Conservation (phyloP, 2,113 vertebrate species). For the Oryzias javanicus region DNA sequence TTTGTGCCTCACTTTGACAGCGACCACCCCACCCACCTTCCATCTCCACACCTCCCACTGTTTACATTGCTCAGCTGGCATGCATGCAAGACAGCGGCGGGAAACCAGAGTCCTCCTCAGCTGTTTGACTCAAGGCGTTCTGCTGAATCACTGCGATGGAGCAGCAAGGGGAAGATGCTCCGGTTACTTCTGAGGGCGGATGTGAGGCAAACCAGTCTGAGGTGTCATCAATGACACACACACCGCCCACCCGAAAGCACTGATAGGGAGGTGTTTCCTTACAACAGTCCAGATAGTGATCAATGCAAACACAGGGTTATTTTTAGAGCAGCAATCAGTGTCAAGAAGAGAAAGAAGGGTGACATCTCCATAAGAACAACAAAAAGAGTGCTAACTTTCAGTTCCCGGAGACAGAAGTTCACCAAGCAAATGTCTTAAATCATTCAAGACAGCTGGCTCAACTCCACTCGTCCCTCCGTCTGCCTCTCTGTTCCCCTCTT, state of each 20-base stretch:
- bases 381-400: conserved; percentile 38
- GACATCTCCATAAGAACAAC: conserved; percentile 41
- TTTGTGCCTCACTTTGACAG: conserved; percentile 35
- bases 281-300: conserved; percentile 15
- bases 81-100: conserved; percentile 61
- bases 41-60: not conserved
- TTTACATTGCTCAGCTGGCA: conserved; percentile 61
- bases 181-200: conserved; percentile 52
- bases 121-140: conserved; percentile 55
- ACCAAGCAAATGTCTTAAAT: conserved; percentile 48
- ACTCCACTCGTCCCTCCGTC: conserved; percentile 9
- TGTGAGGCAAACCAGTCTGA: conserved; percentile 41
- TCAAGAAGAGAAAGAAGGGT: conserved; percentile 18
- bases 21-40: conserved; percentile 16
- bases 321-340: conserved; percentile 28
- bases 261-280: not conserved
- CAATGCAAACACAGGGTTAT: conserved; percentile 4
- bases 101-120: conserved; percentile 64
- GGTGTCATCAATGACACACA: conserved; percentile 51
- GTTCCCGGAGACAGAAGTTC: conserved; percentile 45
- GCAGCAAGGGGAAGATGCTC: conserved; percentile 59
- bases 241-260: conserved; percentile 3
- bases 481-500: conserved; percentile 21
- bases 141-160: conserved; percentile 78
- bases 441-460: conserved; percentile 33